phyloP scores from a whole-genome alignment of 2,888 invertebrate species.

The Phytoseiulus persimilis region DNA sequence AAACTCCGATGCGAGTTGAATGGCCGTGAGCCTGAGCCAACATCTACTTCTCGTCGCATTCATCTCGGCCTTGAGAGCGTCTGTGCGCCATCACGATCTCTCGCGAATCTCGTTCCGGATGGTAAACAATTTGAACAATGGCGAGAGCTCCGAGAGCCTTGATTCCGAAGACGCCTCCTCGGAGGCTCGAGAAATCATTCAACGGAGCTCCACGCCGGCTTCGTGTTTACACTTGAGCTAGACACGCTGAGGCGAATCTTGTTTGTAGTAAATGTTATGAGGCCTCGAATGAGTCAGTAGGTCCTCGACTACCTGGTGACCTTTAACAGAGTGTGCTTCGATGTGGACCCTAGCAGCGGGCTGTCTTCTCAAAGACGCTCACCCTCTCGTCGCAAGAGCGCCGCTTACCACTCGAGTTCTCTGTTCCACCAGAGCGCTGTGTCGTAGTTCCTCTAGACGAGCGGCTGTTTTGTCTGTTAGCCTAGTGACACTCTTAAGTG shows the following conservation, averaged over 20 bases:
- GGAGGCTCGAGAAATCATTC: neutral
- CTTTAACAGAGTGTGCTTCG: neutral
- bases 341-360: neutral
- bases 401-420: neutral
- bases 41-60: neutral
- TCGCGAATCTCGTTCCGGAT: neutral
- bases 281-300: neutral
- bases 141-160: neutral
- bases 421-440: neutral
- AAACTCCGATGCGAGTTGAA: neutral
- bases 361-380: neutral
- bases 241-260: neutral
- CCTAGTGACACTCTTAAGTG: neutral
- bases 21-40: neutral
- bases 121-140: neutral
- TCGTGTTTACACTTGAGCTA: too few species aligned
- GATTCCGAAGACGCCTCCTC: neutral
- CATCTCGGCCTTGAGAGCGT: neutral
- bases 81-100: neutral
- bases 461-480: neutral
- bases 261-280: constrained; percentile 5
- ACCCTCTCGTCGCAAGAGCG: neutral
- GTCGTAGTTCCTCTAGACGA: neutral
- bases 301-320: neutral
- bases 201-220: too few species aligned